These are phyloP conservation scores for Temnothorax unifasciatus DNA, from an alignment of 2,888 invertebrate genomes.

Conservation along the genomic window DNA sequence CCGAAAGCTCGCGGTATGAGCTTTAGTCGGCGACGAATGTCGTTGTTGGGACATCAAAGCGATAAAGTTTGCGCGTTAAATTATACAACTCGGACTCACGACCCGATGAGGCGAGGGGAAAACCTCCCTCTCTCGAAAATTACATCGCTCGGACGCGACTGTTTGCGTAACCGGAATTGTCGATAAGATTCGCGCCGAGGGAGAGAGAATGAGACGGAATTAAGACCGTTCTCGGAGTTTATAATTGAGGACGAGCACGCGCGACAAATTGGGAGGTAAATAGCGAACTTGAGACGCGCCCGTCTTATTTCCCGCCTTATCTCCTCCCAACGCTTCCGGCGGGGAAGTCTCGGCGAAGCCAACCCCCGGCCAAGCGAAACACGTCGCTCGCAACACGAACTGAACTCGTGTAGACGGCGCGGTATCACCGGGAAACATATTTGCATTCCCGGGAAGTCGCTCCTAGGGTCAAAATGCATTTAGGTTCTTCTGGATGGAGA, in stretches of 20 bases:
- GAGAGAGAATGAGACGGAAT: not conserved
- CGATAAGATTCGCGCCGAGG: conserved; percentile 16
- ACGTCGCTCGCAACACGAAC: conserved; percentile 17
- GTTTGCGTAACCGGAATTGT: conserved; percentile 24
- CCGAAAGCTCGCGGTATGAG: not conserved
- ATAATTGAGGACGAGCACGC: conserved; percentile 25
- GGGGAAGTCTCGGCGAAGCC: conserved; percentile 13
- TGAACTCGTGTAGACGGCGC: not conserved
- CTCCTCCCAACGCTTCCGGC: conserved; percentile 1
- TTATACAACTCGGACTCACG: conserved; percentile 1
- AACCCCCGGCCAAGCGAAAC: not conserved
- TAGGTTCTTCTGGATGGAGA: conserved; percentile 2
- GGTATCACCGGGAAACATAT: conserved; percentile 29
- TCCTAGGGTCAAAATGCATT: conserved; percentile 28
- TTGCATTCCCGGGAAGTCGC: conserved; percentile 33
- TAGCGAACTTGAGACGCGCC: conserved; percentile 10
- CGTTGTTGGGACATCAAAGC: conserved; percentile 5
- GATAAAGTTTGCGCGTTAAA: conserved; percentile 37
- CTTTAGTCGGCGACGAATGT: not conserved
- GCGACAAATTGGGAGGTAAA: conserved; percentile 24
- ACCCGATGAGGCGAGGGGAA: not conserved
- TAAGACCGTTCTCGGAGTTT: conserved; percentile 13
- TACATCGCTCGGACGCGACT: not conserved
- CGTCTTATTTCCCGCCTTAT: conserved; percentile 24
- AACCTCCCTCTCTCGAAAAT: not conserved